Percentiles rank a stretch among this genome's conserved stretches.
Conservation (phyloP, 2,888 invertebrate species). For the Yponomeuta sedellus region DNA sequence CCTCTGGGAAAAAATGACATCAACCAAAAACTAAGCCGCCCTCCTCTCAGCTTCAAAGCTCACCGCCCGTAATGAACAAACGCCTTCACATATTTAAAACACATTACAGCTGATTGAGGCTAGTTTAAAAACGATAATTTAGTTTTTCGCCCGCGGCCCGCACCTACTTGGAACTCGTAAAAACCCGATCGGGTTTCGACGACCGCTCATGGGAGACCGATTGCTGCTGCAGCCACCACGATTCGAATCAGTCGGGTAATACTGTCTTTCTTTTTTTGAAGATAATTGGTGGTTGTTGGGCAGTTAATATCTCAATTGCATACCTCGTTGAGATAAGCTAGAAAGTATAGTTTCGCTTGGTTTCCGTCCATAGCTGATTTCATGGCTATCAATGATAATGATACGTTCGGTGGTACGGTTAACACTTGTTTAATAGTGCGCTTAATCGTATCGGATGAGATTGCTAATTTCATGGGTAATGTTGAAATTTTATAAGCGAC, state of each 20-base stretch:
- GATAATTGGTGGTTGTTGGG: conserved; percentile 15
- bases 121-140: conserved; percentile 30
- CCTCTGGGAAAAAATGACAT: conserved; percentile 24
- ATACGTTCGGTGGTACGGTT: conserved; percentile 11
- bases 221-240: conserved; percentile 13
- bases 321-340: conserved; percentile 10
- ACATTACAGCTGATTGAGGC: conserved; percentile 48
- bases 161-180: conserved; percentile 19
- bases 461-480: conserved; percentile 7
- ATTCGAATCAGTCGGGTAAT: conserved; percentile 11
- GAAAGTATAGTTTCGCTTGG: conserved; percentile 12
- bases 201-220: conserved; percentile 16
- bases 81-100: conserved; percentile 48
- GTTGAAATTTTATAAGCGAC: not conserved
- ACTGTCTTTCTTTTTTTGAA: conserved; percentile 4
- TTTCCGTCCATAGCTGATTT: conserved; percentile 8
- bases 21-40: conserved; percentile 23
- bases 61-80: conserved; percentile 37
- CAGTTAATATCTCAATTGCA: conserved; percentile 20
- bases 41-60: conserved; percentile 32
- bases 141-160: conserved; percentile 18
- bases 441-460: conserved; percentile 3
- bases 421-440: conserved; percentile 11
- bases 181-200: conserved; percentile 18
- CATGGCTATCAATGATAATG: conserved; percentile 13